Conservation (phyloP, 1,140 invertebrate genomes). For the Anoplolepis gracilipes region DNA sequence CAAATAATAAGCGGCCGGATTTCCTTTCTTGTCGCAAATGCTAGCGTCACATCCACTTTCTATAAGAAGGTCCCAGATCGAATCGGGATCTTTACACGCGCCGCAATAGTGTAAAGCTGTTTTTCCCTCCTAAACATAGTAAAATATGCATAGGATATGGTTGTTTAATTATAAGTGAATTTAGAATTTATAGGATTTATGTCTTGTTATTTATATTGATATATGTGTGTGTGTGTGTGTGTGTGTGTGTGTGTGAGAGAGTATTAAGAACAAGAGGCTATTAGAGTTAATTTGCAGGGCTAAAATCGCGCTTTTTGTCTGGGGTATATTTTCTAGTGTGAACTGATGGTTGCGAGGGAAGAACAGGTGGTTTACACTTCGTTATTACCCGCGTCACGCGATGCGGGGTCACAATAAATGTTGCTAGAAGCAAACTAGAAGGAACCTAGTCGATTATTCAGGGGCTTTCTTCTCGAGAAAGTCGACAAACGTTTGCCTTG, state of each 20-base stretch:
- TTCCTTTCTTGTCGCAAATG: slow-evolving; percentile 89
- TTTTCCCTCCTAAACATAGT: slow-evolving; percentile 88
- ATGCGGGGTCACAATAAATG: slow-evolving; percentile 59
- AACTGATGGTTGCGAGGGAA: slow-evolving; percentile 59
- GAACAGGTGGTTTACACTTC: slow-evolving; percentile 82
- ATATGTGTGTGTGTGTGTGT: too few relatives aligned
- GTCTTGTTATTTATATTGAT: not conserved
- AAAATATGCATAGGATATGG: not conserved
- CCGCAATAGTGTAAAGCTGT: slow-evolving; percentile 94
- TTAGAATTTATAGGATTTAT: not conserved
- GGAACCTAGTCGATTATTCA: slow-evolving; percentile 66
- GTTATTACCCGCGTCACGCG: slow-evolving; percentile 78
- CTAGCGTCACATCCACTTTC: slow-evolving; percentile 89
- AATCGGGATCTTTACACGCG: slow-evolving; percentile 88
- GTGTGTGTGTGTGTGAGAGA: too few relatives aligned
- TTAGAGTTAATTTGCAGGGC: slow-evolving; percentile 23
- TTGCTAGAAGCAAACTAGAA: slow-evolving; percentile 52
- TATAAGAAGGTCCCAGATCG: slow-evolving; percentile 89
- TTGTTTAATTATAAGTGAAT: not conserved
- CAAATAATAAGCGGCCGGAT: slow-evolving; percentile 90
- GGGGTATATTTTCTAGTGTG: slow-evolving; percentile 62
- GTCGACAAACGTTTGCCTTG: slow-evolving; percentile 16
- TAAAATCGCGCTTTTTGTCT: slow-evolving; percentile 56
- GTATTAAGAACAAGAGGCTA: too few relatives aligned
- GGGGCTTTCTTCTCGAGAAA: not conserved